Conservation (phyloP, 1,140 invertebrate species). For the Macrotrachela quadricornifera region DNA sequence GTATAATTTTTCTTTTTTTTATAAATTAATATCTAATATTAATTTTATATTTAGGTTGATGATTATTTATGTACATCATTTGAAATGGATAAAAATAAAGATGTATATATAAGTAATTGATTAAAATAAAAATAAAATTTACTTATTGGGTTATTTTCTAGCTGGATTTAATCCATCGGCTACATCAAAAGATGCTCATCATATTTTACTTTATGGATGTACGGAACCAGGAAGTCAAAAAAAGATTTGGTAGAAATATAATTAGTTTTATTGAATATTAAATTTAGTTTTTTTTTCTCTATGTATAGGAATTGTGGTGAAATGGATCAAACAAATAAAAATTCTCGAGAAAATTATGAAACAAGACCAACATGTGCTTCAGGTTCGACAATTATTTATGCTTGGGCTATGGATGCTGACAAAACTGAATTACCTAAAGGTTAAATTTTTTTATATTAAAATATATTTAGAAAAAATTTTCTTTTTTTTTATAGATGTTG, state of each 20-base stretch:
- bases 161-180: slow-evolving; percentile 80
- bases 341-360: slow-evolving; percentile 7
- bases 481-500: slow-evolving; percentile 30
- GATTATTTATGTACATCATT: slow-evolving; percentile 18
- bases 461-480: neutral
- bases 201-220: slow-evolving; percentile 84
- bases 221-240: slow-evolving; percentile 50
- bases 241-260: slow-evolving; percentile 48
- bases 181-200: slow-evolving; percentile 71
- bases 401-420: slow-evolving; percentile 86
- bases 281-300: slow-evolving; percentile 10
- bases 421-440: slow-evolving; percentile 56
- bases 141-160: slow-evolving; percentile 26
- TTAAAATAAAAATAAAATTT: neutral
- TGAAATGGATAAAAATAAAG: slow-evolving; percentile 11
- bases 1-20: too few relatives aligned
- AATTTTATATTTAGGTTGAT: slow-evolving; percentile 8
- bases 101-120: slow-evolving; percentile 14
- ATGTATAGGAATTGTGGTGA: slow-evolving; percentile 26
- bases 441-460: slow-evolving; percentile 5
- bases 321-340: slow-evolving; percentile 14
- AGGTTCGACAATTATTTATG: slow-evolving; percentile 53
- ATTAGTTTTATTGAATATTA: neutral
- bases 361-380: slow-evolving; percentile 13
- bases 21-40: too few relatives aligned